phyloP scores from a whole-genome alignment of 2,113 vertebrate genomes.

The Ardeotis arabs region DNA sequence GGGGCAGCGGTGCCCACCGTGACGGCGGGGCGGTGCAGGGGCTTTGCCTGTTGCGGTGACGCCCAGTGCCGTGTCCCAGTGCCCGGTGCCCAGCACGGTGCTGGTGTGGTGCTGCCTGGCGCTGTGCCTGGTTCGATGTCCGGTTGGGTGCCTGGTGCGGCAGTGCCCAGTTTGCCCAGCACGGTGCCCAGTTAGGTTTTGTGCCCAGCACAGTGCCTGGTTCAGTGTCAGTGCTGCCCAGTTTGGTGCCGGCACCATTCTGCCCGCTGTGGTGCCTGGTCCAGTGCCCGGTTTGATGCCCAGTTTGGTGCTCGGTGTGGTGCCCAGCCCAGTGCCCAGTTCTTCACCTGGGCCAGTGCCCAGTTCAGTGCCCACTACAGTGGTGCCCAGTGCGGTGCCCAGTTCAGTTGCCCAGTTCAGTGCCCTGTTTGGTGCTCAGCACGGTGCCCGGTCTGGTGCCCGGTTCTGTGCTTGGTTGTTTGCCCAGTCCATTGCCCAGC shows the following conservation, averaged over 20 bases:
- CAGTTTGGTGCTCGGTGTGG: background rate
- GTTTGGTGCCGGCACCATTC: background rate
- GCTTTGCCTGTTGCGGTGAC: fast-evolving
- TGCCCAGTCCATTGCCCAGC: background rate
- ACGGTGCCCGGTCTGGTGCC: background rate
- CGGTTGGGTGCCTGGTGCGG: background rate
- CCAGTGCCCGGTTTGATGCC: background rate
- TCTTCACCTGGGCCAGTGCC: background rate
- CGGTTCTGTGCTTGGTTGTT: background rate
- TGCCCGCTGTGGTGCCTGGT: background rate
- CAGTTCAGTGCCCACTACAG: background rate
- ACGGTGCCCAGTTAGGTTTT: background rate
- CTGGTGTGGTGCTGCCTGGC: background rate
- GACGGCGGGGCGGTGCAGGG: fast-evolving
- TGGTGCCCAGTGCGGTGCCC: background rate
- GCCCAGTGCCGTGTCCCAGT: background rate
- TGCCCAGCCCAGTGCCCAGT: background rate
- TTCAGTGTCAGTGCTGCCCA: background rate
- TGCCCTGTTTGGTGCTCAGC: background rate
- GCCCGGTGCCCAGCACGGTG: background rate
- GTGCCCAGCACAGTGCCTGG: background rate
- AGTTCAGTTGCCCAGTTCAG: background rate
- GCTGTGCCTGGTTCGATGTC: background rate
- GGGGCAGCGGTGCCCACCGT: background rate
- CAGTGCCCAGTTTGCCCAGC: background rate